phyloP scores from a whole-genome alignment of 2,113 vertebrate genomes.

The Triplophysa siluroides region DNA sequence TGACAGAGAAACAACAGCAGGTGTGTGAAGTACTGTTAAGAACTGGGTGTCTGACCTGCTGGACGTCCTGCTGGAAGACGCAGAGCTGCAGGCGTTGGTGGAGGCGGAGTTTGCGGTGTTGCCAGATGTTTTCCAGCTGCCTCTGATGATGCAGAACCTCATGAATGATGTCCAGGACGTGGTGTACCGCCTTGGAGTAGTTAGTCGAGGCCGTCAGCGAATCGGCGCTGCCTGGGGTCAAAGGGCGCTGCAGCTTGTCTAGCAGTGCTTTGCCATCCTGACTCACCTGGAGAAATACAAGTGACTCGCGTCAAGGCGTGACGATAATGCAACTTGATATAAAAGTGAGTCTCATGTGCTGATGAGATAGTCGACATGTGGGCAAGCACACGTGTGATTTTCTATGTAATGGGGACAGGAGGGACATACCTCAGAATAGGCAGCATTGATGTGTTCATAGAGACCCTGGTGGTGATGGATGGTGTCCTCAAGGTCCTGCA shows the following conservation, averaged over 20 bases:
- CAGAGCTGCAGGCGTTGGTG: constrained; percentile 96
- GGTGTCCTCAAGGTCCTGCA: constrained; percentile 96
- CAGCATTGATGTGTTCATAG: constrained; percentile 93
- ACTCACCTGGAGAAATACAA: constrained; percentile 81
- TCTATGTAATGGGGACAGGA: background rate
- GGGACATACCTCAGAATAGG: constrained; percentile 87
- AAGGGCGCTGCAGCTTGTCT: constrained; percentile 93
- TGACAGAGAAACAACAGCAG: background rate
- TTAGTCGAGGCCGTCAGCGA: constrained; percentile 93
- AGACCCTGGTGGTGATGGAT: constrained; percentile 97
- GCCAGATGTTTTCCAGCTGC: constrained; percentile 97
- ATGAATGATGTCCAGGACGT: constrained; percentile 94
- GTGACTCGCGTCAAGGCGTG: background rate
- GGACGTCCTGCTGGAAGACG: constrained; percentile 97
- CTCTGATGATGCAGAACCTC: constrained; percentile 97
- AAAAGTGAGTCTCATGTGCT: too few relatives aligned
- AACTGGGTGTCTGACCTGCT: constrained; percentile 78
- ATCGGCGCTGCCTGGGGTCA: constrained; percentile 93
- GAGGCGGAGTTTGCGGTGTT: constrained; percentile 95
- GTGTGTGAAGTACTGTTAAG: background rate
- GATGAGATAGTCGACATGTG: too few relatives aligned
- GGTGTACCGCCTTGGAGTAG: constrained; percentile 96
- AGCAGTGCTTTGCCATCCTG: constrained; percentile 95
- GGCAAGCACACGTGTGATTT: too few relatives aligned
- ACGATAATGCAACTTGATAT: background rate